Conservation (phyloP, 2,797 vertebrate genomes). For the Dermochelys coriacea region DNA sequence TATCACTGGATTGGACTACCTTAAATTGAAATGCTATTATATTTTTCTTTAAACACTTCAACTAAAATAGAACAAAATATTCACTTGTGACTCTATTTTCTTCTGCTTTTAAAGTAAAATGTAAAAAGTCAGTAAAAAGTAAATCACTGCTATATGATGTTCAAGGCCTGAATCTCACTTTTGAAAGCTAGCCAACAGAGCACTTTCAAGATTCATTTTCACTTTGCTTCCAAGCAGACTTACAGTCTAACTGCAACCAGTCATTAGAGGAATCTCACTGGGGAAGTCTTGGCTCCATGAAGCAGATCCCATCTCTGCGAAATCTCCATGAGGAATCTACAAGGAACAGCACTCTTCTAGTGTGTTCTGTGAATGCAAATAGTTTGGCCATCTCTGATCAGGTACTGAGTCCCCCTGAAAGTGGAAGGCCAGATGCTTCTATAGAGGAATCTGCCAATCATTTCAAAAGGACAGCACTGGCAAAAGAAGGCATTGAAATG, state of each 20-base stretch:
- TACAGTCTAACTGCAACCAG: slow-evolving; percentile 7
- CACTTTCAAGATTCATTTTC: not conserved
- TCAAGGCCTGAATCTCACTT: not conserved
- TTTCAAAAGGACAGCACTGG: not conserved
- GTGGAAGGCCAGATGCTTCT: not conserved
- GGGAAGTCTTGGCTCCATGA: slow-evolving; percentile 33
- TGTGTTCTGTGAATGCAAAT: not conserved
- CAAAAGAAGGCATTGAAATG: not conserved
- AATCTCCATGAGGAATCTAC: slow-evolving; percentile 79
- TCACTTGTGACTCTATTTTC: not conserved
- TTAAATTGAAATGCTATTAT: not conserved
- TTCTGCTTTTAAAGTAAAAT: not conserved
- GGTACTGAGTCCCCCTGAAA: not conserved
- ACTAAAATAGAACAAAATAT: not conserved
- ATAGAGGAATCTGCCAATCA: not conserved
- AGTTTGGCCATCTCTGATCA: not conserved
- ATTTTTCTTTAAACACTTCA: not conserved
- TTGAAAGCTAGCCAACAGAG: not conserved
- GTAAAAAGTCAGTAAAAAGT: not conserved
- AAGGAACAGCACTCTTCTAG: slow-evolving; percentile 51
- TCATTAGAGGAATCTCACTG: slow-evolving; percentile 17
- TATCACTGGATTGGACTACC: not conserved
- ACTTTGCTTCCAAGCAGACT: slow-evolving; percentile 15
- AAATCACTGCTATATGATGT: not conserved
- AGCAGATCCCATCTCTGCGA: slow-evolving; percentile 67